Evolutionary conservation across 2,888 invertebrate species (phyloP).

Genomic region (Lycia hirtaria): DNA sequence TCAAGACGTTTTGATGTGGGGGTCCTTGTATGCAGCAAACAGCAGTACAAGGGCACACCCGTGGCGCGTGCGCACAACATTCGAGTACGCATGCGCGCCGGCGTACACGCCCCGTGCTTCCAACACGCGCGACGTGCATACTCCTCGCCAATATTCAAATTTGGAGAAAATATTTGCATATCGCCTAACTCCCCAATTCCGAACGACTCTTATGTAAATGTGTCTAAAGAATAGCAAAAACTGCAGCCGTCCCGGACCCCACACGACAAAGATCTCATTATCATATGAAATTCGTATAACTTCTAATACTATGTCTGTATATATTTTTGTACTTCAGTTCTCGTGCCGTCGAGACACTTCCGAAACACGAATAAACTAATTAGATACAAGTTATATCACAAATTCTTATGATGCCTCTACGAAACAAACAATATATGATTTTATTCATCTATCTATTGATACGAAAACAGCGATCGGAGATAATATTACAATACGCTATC

Average conservation of each 20-base stretch:
- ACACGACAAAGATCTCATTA: slow-evolving; percentile 70
- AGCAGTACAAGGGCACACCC: slow-evolving; percentile 65
- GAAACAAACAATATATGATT: slow-evolving; percentile 79
- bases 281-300: slow-evolving; percentile 74
- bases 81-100: slow-evolving; percentile 46
- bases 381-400: slow-evolving; percentile 83
- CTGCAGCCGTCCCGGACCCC: slow-evolving; percentile 77
- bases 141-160: slow-evolving; percentile 64
- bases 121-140: slow-evolving; percentile 58
- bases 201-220: slow-evolving; percentile 79
- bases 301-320: slow-evolving; percentile 80
- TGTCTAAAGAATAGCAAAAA: slow-evolving; percentile 70
- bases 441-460: slow-evolving; percentile 73
- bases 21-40: slow-evolving; percentile 71
- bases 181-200: slow-evolving; percentile 80
- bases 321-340: slow-evolving; percentile 72
- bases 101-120: too few species aligned
- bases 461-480: slow-evolving; percentile 67
- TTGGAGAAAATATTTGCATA: slow-evolving; percentile 84
- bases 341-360: slow-evolving; percentile 60
- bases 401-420: slow-evolving; percentile 83
- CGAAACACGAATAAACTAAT: slow-evolving; percentile 73
- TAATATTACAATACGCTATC: slow-evolving; percentile 75
- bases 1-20: slow-evolving; percentile 54
- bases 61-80: slow-evolving; percentile 72